These are phyloP conservation scores for Sebastes nivosus DNA, from an alignment of 2,797 vertebrate species.

Conservation along the genomic window DNA sequence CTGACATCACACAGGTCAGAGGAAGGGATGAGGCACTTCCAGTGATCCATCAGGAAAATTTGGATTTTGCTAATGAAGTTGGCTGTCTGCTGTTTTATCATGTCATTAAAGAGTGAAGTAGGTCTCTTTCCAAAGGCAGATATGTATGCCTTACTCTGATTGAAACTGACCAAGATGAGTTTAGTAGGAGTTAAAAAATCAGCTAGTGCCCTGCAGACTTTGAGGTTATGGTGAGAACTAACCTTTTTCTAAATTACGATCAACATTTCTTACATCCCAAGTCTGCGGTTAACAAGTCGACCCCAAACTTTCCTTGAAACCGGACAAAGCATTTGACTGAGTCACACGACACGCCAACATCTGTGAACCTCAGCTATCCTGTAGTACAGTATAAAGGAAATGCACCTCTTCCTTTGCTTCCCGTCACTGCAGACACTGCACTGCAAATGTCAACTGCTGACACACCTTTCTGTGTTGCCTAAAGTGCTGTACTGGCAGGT, in stretches of 20 bases:
- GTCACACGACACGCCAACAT: neutral
- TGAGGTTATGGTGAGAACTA: neutral
- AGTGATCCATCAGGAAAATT: neutral
- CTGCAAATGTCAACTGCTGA: conserved; percentile 50
- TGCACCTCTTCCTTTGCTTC: conserved; percentile 38
- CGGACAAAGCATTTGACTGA: neutral
- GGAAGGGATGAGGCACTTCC: neutral
- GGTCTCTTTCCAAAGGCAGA: neutral
- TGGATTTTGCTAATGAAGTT: neutral
- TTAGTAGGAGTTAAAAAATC: neutral
- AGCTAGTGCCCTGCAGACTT: neutral
- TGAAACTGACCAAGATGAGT: neutral
- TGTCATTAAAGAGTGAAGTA: neutral
- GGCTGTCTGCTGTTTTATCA: neutral
- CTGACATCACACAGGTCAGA: conserved; percentile 97
- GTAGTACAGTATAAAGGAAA: conserved; percentile 40
- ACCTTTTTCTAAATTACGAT: neutral
- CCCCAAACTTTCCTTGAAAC: neutral
- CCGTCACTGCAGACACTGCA: conserved; percentile 33
- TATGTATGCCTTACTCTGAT: neutral
- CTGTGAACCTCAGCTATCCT: conserved; percentile 17
- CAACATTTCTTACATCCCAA: neutral
- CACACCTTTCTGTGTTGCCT: conserved; percentile 21
- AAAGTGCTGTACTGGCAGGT: conserved; percentile 41
- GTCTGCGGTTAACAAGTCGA: neutral